phyloP scores from a whole-genome alignment of 2,113 vertebrate species.

The Sclerurus mexicanus region DNA sequence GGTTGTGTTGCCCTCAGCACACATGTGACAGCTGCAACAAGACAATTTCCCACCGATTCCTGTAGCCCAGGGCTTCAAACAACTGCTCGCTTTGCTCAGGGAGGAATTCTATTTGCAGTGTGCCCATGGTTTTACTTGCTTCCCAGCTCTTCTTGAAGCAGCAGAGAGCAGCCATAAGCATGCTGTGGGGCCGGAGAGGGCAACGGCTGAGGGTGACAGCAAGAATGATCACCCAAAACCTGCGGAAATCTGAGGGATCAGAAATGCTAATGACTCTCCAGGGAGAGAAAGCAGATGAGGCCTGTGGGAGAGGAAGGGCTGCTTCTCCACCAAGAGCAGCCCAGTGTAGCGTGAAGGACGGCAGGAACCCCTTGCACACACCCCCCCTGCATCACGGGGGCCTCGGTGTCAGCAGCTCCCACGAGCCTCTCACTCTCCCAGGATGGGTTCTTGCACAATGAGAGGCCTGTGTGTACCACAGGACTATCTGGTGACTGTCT shows the following conservation, averaged over 20 bases:
- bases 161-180: neutral
- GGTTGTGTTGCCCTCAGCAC: neutral
- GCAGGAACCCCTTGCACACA: neutral
- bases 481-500: neutral
- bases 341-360: neutral
- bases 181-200: neutral
- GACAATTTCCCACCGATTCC: neutral
- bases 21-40: neutral
- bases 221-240: neutral
- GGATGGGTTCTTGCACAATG: neutral
- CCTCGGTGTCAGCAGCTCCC: rapidly evolving
- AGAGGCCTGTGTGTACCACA: neutral
- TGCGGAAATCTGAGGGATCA: neutral
- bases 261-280: neutral
- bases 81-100: neutral
- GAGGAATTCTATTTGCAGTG: neutral
- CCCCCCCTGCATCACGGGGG: rapidly evolving
- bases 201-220: rapidly evolving
- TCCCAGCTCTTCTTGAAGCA: neutral
- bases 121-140: neutral
- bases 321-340: neutral
- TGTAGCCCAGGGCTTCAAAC: neutral
- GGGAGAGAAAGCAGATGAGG: neutral
- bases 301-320: neutral
- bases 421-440: neutral